Conservation (phyloP, 2,113 vertebrate species). For the Tautogolabrus adspersus region DNA sequence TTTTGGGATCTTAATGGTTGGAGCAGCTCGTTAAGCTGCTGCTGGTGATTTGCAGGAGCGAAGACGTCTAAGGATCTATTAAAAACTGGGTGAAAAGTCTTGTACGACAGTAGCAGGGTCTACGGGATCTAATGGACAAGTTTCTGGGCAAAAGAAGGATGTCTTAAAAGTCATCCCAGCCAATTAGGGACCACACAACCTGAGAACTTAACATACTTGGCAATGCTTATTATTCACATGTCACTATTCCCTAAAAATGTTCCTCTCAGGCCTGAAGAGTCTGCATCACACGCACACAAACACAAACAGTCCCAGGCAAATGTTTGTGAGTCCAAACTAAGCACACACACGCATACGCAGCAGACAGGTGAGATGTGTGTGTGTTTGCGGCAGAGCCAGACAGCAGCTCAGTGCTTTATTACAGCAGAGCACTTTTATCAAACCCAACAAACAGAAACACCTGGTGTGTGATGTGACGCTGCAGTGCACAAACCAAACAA, state of each 20-base stretch:
- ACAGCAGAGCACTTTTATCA: constrained; percentile 64
- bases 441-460: constrained; percentile 67
- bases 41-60: neutral
- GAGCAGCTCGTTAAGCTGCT: neutral
- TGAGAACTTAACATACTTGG: neutral
- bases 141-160: neutral
- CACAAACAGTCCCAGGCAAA: constrained; percentile 51
- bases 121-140: neutral
- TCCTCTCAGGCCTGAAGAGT: constrained; percentile 21
- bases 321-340: constrained; percentile 42
- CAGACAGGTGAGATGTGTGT: constrained; percentile 10
- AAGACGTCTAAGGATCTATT: neutral
- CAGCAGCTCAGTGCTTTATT: constrained; percentile 61
- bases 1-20: neutral
- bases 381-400: constrained; percentile 54
- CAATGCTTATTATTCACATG: neutral
- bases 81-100: neutral
- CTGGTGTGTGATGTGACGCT: constrained; percentile 57
- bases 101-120: neutral
- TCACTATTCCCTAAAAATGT: constrained; percentile 7
- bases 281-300: constrained; percentile 9
- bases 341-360: constrained; percentile 11
- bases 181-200: neutral
- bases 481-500: constrained; percentile 63
- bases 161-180: neutral